Percentiles rank a stretch among this genome's conserved stretches.
These are phyloP conservation scores for Drosophila basisetae DNA, from an alignment of 2,888 invertebrate genomes.

Conservation along the genomic window DNA sequence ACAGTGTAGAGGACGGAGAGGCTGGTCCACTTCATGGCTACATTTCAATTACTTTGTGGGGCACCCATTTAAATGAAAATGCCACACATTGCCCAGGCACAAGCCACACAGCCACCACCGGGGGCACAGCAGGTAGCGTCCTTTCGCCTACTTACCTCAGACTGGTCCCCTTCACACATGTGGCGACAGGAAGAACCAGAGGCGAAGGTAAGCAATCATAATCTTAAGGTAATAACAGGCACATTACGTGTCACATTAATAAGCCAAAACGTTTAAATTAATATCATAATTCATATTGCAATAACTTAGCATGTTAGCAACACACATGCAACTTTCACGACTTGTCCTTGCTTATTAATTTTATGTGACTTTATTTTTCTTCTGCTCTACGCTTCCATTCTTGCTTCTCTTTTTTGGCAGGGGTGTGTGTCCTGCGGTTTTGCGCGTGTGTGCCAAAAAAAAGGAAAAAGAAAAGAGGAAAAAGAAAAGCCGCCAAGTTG, in stretches of 20 bases:
- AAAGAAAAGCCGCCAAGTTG: conserved; percentile 28
- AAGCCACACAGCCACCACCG: conserved; percentile 52
- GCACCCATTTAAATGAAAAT: conserved; percentile 78
- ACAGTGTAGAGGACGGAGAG: neutral
- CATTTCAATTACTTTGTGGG: conserved; percentile 78
- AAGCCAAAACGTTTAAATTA: conserved; percentile 80
- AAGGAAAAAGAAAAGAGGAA: neutral
- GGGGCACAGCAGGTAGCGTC: conserved; percentile 49
- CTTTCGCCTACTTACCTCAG: neutral
- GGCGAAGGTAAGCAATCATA: conserved; percentile 71
- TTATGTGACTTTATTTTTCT: conserved; percentile 71
- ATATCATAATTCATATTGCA: conserved; percentile 83
- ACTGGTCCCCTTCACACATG: conserved; percentile 28
- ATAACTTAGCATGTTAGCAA: conserved; percentile 81
- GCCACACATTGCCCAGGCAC: conserved; percentile 74
- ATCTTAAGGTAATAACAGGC: conserved; percentile 79
- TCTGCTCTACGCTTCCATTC: neutral
- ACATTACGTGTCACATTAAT: conserved; percentile 83
- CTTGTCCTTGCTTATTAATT: conserved; percentile 74
- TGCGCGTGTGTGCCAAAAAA: conserved; percentile 54
- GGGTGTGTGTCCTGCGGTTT: conserved; percentile 49
- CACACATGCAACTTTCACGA: conserved; percentile 38
- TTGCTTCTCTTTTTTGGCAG: conserved; percentile 30
- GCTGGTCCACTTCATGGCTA: conserved; percentile 61
- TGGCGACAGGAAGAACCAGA: conserved; percentile 29